A percentile compares a stretch with the other conserved stretches of the same genome.
These are phyloP conservation scores for Campoletis sonorensis DNA, from an alignment of 1,140 invertebrate genomes.

Conservation along the genomic window DNA sequence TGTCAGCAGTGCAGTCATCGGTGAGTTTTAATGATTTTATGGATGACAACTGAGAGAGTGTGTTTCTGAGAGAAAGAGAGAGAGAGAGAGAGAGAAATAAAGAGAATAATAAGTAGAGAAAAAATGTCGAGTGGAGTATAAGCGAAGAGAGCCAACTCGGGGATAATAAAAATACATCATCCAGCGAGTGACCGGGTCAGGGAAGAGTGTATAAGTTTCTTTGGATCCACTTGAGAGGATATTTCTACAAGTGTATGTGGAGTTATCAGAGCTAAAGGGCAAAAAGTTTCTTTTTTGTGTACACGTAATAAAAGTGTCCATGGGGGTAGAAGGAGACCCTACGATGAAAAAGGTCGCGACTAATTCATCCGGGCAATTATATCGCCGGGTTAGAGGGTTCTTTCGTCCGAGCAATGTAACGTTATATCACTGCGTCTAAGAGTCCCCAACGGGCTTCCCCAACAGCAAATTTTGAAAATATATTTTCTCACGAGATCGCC, in stretches of 20 bases:
- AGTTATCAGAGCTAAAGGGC: background rate
- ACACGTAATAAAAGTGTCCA: constrained; percentile 25
- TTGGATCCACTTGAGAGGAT: background rate
- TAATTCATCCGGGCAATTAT: constrained; percentile 45
- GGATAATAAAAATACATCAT: constrained; percentile 38
- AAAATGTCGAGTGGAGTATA: background rate
- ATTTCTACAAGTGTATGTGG: background rate
- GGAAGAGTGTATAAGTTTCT: constrained; percentile 13
- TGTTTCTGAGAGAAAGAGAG: too few relatives aligned
- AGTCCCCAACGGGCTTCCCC: background rate
- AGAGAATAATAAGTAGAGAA: background rate
- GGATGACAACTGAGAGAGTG: background rate
- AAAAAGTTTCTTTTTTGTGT: background rate
- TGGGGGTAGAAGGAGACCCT: background rate
- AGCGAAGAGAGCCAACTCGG: constrained; percentile 12
- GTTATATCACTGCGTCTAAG: background rate
- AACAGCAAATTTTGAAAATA: background rate
- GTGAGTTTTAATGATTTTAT: constrained; percentile 77
- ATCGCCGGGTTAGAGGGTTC: background rate
- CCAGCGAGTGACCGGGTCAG: constrained; percentile 19
- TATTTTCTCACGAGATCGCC: background rate
- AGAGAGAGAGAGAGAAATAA: constrained; percentile 43
- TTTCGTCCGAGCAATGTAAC: background rate
- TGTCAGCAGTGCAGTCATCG: constrained; percentile 99
- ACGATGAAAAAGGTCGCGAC: background rate